Evolutionary conservation across 2,888 invertebrate genomes (phyloP), one percentile per base, ranked within the genome.

Genomic region (Polymixis flavicincta): DNA sequence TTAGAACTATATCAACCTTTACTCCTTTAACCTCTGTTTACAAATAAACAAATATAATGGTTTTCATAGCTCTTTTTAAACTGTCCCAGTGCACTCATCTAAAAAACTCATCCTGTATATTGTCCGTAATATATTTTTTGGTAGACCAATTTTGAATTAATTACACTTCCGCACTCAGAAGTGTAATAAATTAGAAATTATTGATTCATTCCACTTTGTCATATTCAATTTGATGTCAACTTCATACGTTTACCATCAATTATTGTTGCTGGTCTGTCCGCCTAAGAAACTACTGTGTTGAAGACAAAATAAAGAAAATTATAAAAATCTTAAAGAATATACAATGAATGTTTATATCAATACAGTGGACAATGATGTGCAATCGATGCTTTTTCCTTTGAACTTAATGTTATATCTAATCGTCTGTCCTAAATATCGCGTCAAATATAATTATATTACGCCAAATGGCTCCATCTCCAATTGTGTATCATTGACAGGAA

Each of bases 351-450:
- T 63, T 19, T 19, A 42, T 6, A 63, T 25, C 25, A 42, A 11
- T 63, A 17, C 9, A 42, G 42, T 83, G 37, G 76, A 72, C 0
- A 59, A 17, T 45, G 71, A 83, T 22, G 22, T 83, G 13, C 81
- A 84, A 22, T 25, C 48, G 9, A 52, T 82, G 64, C 32, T 84
- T 5, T 61, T 60, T 0, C 76, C 82, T 68, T 71, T 84, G 17
- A 73, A 77, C 14, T 13, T 80, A 0, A 71, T 80, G 60, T 80
- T 17, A 55, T 42, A 45, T 80, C 2, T 37, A 37, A 66, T 60
- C 28, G 50, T 75, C 5, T 66, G 55, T 37, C 71, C 76, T 2
- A 82, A 80, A 57, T 84, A 84, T n/a, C 19, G 37, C 1, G 71
- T 71, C 13, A 75, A 66, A 48, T 13, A 77, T 13, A 63, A 75